Conservation (phyloP, 30 jellyfish, hydroid and myxozoan genomes). For the Euphysa ruthae region DNA sequence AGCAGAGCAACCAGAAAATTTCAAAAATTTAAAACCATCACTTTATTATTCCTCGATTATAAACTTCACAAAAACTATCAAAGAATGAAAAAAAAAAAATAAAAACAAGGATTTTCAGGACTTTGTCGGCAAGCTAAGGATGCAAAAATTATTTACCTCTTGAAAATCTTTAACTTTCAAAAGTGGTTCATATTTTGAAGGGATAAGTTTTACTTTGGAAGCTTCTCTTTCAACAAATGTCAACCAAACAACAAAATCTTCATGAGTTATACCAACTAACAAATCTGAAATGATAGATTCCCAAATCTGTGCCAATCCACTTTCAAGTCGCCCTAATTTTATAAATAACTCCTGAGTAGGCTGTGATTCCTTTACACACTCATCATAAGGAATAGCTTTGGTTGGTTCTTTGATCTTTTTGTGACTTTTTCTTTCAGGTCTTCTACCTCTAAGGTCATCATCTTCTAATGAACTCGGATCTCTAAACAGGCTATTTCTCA, state of each 20-base stretch:
- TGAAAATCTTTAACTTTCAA: conserved; percentile 48
- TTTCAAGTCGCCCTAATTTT: conserved; percentile 39
- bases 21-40: too few species aligned
- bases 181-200: conserved; percentile 39
- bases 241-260: conserved; percentile 62
- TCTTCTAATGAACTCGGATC: conserved; percentile 17
- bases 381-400: conserved; percentile 23
- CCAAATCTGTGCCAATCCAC: conserved; percentile 51
- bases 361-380: conserved; percentile 29
- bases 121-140: too few species aligned
- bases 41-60: too few species aligned
- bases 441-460: background rate
- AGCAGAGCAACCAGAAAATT: too few species aligned
- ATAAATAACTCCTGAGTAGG: conserved; percentile 40
- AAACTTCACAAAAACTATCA: too few species aligned
- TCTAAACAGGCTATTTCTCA: conserved; percentile 33
- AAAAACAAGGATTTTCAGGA: too few species aligned
- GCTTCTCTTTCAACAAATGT: conserved; percentile 71
- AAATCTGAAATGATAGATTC: conserved; percentile 22
- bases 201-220: conserved; percentile 30
- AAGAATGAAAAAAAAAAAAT: too few species aligned
- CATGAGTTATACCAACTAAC: conserved; percentile 36
- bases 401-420: conserved; percentile 1
- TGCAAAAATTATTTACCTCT: too few species aligned
- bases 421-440: background rate